Evolutionary conservation across 1,140 invertebrate genomes (phyloP).

Genomic region (Drosophila setifemur): DNA sequence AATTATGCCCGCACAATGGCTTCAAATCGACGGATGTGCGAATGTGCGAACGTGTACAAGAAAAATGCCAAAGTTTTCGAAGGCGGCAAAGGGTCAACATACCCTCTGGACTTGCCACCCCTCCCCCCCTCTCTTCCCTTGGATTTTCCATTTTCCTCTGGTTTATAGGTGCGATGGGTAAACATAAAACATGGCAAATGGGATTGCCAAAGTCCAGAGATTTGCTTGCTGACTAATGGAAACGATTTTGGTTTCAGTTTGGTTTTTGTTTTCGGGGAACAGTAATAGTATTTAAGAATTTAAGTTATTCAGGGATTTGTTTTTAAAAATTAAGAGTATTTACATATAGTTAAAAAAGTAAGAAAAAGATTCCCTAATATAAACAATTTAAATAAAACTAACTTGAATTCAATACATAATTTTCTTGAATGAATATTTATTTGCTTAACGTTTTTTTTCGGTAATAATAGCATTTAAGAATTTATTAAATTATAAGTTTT

Average conservation of each 20-base stretch:
- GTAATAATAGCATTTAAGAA: too few species aligned
- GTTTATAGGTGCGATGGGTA: slow-evolving; percentile 66
- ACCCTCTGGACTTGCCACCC: slow-evolving; percentile 32
- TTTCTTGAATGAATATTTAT: too few species aligned
- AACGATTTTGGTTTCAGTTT: background rate
- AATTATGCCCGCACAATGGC: slow-evolving; percentile 69
- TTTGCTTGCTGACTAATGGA: slow-evolving; percentile 25
- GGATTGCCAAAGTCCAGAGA: background rate
- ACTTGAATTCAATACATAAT: too few species aligned
- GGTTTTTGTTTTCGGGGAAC: too few species aligned
- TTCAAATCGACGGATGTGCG: slow-evolving; percentile 14
- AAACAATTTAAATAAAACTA: too few species aligned
- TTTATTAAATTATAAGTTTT: too few species aligned
- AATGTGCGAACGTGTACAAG: slow-evolving; percentile 21
- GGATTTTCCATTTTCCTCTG: background rate
- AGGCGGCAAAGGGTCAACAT: slow-evolving; percentile 32
- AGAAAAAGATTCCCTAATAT: too few species aligned
- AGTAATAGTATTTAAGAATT: too few species aligned
- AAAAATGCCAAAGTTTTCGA: slow-evolving; percentile 41
- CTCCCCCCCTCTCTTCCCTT: background rate
- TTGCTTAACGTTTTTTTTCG: too few species aligned
- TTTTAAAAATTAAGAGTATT: too few species aligned
- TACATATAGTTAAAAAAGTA: too few species aligned
- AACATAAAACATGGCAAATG: slow-evolving; percentile 38
- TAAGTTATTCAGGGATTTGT: too few species aligned